phyloP scores from a whole-genome alignment of 2,797 vertebrate genomes.

The Zenarchopterus dispar region DNA sequence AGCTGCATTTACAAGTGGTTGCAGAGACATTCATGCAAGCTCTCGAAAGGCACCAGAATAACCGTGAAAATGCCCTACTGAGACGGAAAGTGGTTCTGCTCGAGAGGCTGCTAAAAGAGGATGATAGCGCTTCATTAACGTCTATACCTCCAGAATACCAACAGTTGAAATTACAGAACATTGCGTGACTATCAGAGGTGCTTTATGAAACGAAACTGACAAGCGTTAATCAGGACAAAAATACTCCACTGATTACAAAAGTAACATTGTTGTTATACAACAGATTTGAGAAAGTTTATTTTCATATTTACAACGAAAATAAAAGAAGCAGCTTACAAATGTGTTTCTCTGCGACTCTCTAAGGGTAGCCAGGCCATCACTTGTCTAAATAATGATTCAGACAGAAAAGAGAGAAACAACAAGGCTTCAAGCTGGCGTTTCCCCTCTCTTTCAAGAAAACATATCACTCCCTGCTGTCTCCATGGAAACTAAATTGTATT shows the following conservation, averaged over 20 bases:
- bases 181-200: constrained; percentile 16
- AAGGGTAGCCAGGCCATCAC: constrained; percentile 44
- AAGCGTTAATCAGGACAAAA: too few relatives aligned
- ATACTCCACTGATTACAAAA: too few relatives aligned
- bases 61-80: constrained; percentile 27
- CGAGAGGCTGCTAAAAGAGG: constrained; percentile 36
- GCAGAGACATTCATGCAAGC: constrained; percentile 33
- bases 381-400: constrained; percentile 68
- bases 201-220: too few relatives aligned
- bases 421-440: constrained; percentile 57
- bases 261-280: too few relatives aligned
- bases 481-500: constrained; percentile 83
- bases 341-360: constrained; percentile 28
- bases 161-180: constrained; percentile 36
- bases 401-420: constrained; percentile 54
- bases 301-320: neutral
- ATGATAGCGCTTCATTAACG: constrained; percentile 46
- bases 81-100: constrained; percentile 40
- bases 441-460: constrained; percentile 68
- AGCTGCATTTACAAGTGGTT: constrained; percentile 63
- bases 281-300: constrained; percentile 1
- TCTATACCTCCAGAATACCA: constrained; percentile 36
- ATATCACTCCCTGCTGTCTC: constrained; percentile 73
- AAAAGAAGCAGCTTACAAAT: neutral
- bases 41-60: constrained; percentile 52